These are phyloP conservation scores for Lipotes vexillifer DNA, from an alignment of 2,113 vertebrate species.

Conservation along the genomic window DNA sequence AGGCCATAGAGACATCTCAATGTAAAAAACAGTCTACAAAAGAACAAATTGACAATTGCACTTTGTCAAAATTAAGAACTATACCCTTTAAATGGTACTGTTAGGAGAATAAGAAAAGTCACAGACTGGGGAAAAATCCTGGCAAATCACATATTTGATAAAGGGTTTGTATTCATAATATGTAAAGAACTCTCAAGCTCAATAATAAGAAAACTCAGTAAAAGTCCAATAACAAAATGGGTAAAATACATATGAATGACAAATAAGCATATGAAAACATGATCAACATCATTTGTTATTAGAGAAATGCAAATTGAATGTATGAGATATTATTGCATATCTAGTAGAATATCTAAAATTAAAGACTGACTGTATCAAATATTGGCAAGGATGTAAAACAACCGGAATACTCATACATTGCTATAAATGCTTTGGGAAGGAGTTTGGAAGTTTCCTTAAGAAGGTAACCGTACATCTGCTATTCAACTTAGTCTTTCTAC, in stretches of 20 bases:
- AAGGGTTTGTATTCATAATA: not conserved
- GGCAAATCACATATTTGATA: not conserved
- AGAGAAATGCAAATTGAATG: not conserved
- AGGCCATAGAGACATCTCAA: not conserved
- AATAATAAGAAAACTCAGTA: too few species aligned
- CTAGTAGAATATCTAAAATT: not conserved
- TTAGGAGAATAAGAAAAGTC: not conserved
- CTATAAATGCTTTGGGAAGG: not conserved
- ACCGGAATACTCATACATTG: not conserved
- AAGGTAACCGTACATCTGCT: too few species aligned
- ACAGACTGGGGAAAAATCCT: not conserved
- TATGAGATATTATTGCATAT: not conserved
- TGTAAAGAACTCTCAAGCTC: too few species aligned
- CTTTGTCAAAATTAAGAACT: not conserved
- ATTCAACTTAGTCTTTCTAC: too few species aligned
- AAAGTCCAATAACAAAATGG: too few species aligned
- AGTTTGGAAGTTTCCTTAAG: too few species aligned
- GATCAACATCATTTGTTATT: not conserved
- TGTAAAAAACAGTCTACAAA: not conserved
- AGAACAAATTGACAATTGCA: not conserved
- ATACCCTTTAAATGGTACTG: not conserved
- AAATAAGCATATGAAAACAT: too few species aligned
- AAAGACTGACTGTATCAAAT: not conserved
- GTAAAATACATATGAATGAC: too few species aligned
- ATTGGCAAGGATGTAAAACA: not conserved